Evolutionary conservation across 2,888 invertebrate species (phyloP).

Genomic region (Ectemnius lituratus): DNA sequence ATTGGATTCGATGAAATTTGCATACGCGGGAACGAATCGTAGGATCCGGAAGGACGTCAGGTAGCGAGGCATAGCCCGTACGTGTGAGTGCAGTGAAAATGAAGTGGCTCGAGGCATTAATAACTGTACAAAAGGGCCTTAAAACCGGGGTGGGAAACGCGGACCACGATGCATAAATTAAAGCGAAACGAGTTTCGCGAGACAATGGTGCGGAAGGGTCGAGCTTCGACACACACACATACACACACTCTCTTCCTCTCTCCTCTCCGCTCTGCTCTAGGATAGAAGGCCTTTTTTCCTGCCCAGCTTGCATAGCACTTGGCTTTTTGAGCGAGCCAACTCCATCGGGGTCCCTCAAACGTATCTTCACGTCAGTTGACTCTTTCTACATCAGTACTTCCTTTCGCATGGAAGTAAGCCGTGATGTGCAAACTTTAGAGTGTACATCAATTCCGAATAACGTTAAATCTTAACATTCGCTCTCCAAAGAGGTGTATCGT

Average conservation of each 20-base stretch:
- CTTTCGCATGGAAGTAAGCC: constrained; percentile 10
- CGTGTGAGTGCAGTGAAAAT: constrained; percentile 68
- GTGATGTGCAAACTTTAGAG: neutral
- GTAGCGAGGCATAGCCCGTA: constrained; percentile 61
- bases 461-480: too few relatives aligned
- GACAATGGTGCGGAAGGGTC: constrained; percentile 56
- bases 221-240: constrained; percentile 27
- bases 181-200: constrained; percentile 70
- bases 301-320: constrained; percentile 26
- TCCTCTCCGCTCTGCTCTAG: constrained; percentile 15
- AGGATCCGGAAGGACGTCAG: constrained; percentile 67
- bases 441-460: too few relatives aligned
- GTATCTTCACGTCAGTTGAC: constrained; percentile 23
- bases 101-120: constrained; percentile 75
- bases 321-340: too few relatives aligned
- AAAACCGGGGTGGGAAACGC: constrained; percentile 61
- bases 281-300: constrained; percentile 24
- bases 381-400: constrained; percentile 24
- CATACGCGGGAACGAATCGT: constrained; percentile 74
- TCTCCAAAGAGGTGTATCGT: too few relatives aligned
- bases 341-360: too few relatives aligned
- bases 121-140: constrained; percentile 71
- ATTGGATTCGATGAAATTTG: constrained; percentile 63
- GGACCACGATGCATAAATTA: constrained; percentile 68
- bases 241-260: too few relatives aligned